phyloP scores from a whole-genome alignment of 2,888 invertebrate genomes.

The Drosophila falleni region DNA sequence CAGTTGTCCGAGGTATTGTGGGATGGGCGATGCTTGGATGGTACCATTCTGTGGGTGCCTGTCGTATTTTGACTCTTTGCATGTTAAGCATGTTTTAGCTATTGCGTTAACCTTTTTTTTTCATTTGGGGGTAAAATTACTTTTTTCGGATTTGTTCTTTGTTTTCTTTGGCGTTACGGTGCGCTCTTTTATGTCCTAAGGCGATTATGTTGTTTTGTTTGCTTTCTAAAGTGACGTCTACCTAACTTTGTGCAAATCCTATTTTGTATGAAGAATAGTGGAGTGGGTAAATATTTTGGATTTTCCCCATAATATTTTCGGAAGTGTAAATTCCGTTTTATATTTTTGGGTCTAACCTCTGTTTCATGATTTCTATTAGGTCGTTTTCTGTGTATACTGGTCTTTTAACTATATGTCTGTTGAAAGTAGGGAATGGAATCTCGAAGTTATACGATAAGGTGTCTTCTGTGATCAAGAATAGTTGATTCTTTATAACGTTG shows the following conservation, averaged over 20 bases:
- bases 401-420: slow-evolving; percentile 34
- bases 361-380: slow-evolving; percentile 1
- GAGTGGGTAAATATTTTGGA: slow-evolving; percentile 11
- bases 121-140: neutral
- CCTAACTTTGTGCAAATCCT: neutral
- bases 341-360: slow-evolving; percentile 22
- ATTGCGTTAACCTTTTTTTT: slow-evolving; percentile 1
- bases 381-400: slow-evolving; percentile 4
- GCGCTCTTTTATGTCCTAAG: too few relatives aligned
- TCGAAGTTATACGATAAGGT: slow-evolving; percentile 8
- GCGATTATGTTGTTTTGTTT: too few relatives aligned
- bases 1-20: neutral
- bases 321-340: slow-evolving; percentile 23
- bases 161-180: neutral
- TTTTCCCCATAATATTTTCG: slow-evolving; percentile 28
- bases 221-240: too few relatives aligned
- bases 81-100: neutral
- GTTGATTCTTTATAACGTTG: slow-evolving; percentile 1
- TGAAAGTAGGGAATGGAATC: slow-evolving; percentile 29
- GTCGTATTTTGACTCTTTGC: too few relatives aligned
- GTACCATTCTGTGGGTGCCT: too few relatives aligned
- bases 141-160: slow-evolving; percentile 11
- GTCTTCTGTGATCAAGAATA: neutral
- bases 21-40: too few relatives aligned
- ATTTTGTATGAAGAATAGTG: slow-evolving; percentile 19